phyloP scores from a whole-genome alignment of 2,888 invertebrate species.

The Lasioglossum calceatum region DNA sequence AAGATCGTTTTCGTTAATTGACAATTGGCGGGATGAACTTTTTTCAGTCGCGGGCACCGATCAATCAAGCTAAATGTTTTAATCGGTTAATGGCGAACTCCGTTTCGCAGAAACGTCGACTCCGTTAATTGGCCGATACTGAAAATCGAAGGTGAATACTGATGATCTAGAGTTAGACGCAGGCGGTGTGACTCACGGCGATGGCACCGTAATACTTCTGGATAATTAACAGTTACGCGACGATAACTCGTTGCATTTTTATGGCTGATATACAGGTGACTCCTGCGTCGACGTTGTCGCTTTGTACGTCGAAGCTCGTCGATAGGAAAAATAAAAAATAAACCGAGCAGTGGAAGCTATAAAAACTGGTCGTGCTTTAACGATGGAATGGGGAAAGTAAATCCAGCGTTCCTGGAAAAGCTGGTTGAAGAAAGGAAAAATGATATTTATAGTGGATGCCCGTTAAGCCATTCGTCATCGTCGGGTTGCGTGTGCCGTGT shows the following conservation, averaged over 20 bases:
- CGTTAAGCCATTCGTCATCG: slow-evolving; percentile 7
- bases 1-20: neutral
- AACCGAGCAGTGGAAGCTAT: neutral
- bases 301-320: neutral
- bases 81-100: neutral
- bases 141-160: slow-evolving; percentile 22
- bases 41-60: neutral
- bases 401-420: neutral
- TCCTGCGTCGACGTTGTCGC: neutral
- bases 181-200: slow-evolving; percentile 10
- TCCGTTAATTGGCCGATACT: neutral
- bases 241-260: slow-evolving; percentile 38
- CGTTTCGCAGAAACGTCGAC: neutral
- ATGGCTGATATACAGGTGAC: no score
- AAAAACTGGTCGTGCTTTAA: neutral
- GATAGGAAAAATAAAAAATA: neutral
- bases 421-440: neutral
- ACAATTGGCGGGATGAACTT: neutral
- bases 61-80: neutral
- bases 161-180: slow-evolving; percentile 3
- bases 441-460: neutral
- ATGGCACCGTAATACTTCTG: slow-evolving; percentile 5
- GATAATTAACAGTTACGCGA: slow-evolving; percentile 45
- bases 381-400: neutral
- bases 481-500: neutral